Base-by-base conservation (phyloP, 2,113 vertebrate genomes). In the Bostrychus sinensis region DNA sequence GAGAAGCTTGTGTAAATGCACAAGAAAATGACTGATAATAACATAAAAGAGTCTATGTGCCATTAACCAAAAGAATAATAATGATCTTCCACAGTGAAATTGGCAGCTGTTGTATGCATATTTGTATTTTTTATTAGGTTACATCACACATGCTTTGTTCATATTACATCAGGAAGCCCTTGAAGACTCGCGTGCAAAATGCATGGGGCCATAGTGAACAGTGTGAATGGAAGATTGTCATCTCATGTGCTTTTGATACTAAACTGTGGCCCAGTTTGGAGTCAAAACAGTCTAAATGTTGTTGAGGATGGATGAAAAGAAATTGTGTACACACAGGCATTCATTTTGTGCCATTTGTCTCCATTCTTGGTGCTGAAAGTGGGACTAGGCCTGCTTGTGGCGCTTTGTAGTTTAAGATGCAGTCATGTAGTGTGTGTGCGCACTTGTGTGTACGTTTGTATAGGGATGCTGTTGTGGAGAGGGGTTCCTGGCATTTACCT, bases 401-500 rank as follows among this genome's bases (percentile, higher is more conserved):
- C 62, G 11, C 72, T 59, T 62, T 71, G 50, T 32, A 41, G 41
- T 75, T 51, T 48, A 39, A 77, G 58, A 55, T 28, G 61, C 56
- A 45, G 23, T 60, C 14, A 23, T 51, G 30, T 17, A 22, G 6
- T 30, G 7, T 7, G 43, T 8, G 57, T n/a, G 13, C 3, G 25
- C 23, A 23, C n/a, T 2, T 26, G 13, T 19, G n/a, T 43, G 25
- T 20, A 1, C 9, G 22, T 75, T 57, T 62, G 62, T 55, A 42
- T 17, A 1, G 53, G 37, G n/a, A 50, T 22, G 25, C 46, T 65
- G 68, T 59, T 54, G 68, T 79, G 50, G 74, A 75, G 73, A 75
- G 72, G 77, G 79, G 81, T 66, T 73, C 38, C 66, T 90, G 87
- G 87, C 89, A 86, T 90, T 89, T 87, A 88, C 83, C 80, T 81